phyloP scores from a whole-genome alignment of 2,113 vertebrate genomes.

The Psittacara wagleri region DNA sequence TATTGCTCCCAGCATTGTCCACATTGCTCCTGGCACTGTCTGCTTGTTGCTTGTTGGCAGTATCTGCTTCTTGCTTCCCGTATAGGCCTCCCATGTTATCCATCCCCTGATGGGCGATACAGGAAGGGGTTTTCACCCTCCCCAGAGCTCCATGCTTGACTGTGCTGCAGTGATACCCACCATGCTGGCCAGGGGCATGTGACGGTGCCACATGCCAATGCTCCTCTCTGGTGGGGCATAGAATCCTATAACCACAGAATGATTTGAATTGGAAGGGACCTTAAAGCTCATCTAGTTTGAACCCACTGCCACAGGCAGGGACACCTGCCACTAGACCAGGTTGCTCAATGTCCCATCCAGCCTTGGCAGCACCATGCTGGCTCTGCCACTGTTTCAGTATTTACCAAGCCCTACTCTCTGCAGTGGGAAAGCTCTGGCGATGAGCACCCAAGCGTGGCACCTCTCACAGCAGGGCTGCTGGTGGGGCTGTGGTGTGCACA shows the following conservation, averaged over 20 bases:
- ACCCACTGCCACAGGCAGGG: background rate
- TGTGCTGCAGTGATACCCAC: fast-evolving
- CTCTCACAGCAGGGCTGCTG: background rate
- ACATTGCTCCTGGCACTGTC: background rate
- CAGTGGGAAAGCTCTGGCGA: background rate
- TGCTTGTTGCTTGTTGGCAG: background rate
- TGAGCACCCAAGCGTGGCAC: background rate
- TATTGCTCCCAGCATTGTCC: background rate
- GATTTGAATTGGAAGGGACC: background rate
- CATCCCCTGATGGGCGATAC: background rate
- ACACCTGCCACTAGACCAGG: background rate
- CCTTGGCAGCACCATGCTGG: background rate
- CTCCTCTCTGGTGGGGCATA: background rate
- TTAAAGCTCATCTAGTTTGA: background rate
- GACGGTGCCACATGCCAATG: fast-evolving
- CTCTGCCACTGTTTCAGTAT: fast-evolving
- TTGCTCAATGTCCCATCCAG: background rate
- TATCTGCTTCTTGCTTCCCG: background rate
- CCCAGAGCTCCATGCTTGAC: fast-evolving
- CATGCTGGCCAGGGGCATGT: background rate
- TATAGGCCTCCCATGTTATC: fast-evolving
- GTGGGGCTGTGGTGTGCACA: background rate
- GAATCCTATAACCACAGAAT: background rate
- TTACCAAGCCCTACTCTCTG: background rate
- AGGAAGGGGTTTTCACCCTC: background rate